These are phyloP conservation scores for Neodiprion fabricii DNA, from an alignment of 1,140 invertebrate species.

Conservation along the genomic window DNA sequence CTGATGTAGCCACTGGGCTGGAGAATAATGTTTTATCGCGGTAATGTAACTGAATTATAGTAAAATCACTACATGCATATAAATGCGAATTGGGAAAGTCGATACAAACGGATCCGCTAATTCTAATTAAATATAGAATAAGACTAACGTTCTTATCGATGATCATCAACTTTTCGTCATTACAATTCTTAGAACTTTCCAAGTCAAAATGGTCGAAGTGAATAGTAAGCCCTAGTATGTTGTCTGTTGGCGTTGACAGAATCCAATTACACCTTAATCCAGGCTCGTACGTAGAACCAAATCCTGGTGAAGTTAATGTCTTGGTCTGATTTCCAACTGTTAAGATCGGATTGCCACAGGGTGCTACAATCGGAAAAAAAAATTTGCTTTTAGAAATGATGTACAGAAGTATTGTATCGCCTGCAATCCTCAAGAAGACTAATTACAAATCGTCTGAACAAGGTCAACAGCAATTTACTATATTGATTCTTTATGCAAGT, in stretches of 20 bases:
- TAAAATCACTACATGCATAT: background rate
- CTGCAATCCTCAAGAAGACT: too few species aligned
- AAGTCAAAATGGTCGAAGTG: conserved; percentile 67
- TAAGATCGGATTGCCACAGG: conserved; percentile 53
- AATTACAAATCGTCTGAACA: too few species aligned
- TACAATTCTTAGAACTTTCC: conserved; percentile 48
- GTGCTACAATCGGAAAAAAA: conserved; percentile 47
- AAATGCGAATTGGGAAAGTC: too few species aligned
- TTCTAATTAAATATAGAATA: background rate
- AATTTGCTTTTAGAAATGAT: background rate
- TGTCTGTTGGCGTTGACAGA: conserved; percentile 41
- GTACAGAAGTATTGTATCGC: too few species aligned
- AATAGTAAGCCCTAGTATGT: conserved; percentile 55
- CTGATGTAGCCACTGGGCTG: conserved; percentile 44
- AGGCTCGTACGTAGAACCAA: conserved; percentile 63
- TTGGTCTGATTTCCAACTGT: conserved; percentile 48
- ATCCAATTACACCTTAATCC: conserved; percentile 68
- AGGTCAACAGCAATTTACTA: too few species aligned
- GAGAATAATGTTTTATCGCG: conserved; percentile 16
- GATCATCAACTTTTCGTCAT: conserved; percentile 58
- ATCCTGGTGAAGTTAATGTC: conserved; percentile 67
- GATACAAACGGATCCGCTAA: background rate
- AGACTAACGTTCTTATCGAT: conserved; percentile 52
- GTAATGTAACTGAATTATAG: too few species aligned
- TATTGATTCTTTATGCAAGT: too few species aligned